Evolutionary conservation across 1,140 invertebrate species (phyloP).

Genomic region (Oedothorax gibbosus): DNA sequence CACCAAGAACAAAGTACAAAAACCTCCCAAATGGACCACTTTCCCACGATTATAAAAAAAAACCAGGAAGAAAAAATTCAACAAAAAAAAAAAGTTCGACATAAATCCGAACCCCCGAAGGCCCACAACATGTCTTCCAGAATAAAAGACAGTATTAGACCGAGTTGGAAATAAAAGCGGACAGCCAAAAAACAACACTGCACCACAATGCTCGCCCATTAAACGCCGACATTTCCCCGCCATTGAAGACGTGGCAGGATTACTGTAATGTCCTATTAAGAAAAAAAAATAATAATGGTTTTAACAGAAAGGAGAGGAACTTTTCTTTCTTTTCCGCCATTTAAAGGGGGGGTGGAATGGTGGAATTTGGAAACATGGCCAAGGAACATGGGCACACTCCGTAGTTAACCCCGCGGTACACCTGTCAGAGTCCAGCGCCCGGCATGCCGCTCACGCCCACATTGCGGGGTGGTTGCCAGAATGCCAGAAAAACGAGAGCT

Average conservation of each 20-base stretch:
- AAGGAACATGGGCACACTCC: slow-evolving; percentile 54
- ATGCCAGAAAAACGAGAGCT: slow-evolving; percentile 6
- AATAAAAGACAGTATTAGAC: background rate
- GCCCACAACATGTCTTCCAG: background rate
- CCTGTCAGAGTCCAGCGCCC: slow-evolving; percentile 57
- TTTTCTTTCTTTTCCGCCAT: slow-evolving; percentile 19
- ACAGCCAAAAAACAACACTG: background rate
- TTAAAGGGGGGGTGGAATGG: slow-evolving; percentile 1
- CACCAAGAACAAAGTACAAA: slow-evolving; percentile 19
- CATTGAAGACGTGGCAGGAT: slow-evolving; percentile 40
- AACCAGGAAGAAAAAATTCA: slow-evolving; percentile 12
- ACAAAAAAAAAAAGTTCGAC: slow-evolving; percentile 22
- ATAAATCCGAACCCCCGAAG: slow-evolving; percentile 37
- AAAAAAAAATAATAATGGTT: slow-evolving; percentile 17
- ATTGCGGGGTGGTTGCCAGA: slow-evolving; percentile 38
- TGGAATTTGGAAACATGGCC: slow-evolving; percentile 56
- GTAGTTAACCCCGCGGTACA: slow-evolving; percentile 58
- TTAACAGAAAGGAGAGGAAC: slow-evolving; percentile 6
- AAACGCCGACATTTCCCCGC: slow-evolving; percentile 40
- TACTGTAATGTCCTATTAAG: slow-evolving; percentile 60
- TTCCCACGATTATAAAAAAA: slow-evolving; percentile 38
- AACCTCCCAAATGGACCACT: slow-evolving; percentile 23
- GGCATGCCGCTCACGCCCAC: slow-evolving; percentile 50
- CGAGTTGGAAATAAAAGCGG: slow-evolving; percentile 10
- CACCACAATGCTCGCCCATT: slow-evolving; percentile 34